Evolutionary conservation across 2,113 vertebrate genomes (phyloP), one percentile per base, ranked within the genome.

Genomic region (Oreochromis aureus): DNA sequence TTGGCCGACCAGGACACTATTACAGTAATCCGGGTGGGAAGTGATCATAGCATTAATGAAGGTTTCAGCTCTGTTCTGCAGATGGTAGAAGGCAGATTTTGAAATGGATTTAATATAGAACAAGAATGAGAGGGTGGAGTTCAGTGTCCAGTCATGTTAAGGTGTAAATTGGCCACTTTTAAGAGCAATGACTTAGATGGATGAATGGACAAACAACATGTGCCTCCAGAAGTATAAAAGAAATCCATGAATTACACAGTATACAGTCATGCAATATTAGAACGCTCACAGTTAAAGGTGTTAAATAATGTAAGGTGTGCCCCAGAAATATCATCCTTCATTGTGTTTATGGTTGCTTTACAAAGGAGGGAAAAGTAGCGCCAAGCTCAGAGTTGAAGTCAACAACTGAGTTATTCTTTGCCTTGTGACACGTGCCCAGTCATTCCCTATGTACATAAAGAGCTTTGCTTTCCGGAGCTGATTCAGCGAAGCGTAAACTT

Each of bases 401-500:
- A 76, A 87, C 80, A 90, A 81, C 16, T 48, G 34, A 54, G 44
- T 34, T 22, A 24, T 59, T 84, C 18, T 81, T 44, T 32, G 36
- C 16, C 58, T 87, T 83, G 63, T 66, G 32, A 69, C 59, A 61
- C 19, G 5, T 46, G 18, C 55, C 87, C 88, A 89, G 84, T 56
- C 12, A 78, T 10, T 80, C 36, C 58, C 73, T 91, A 82, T 86
- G 11, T 87, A 30, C 10, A 80, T 71, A 19, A 66, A 81, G 32
- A 83, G 53, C 86, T 84, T 36, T 24, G 73, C 46, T 56, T 85
- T 63, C 19, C 18, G 18, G 59, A 81, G 73, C 13, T 24, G n/a
- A 84, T 79, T 82, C 44, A 86, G 30, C 6, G 9, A 82, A 84
- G 89, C 30, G 12, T 92, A 88, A 82, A 80, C 36, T 84, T 87